Conservation (phyloP, 2,888 invertebrate species). For the Lymantria dispar region DNA sequence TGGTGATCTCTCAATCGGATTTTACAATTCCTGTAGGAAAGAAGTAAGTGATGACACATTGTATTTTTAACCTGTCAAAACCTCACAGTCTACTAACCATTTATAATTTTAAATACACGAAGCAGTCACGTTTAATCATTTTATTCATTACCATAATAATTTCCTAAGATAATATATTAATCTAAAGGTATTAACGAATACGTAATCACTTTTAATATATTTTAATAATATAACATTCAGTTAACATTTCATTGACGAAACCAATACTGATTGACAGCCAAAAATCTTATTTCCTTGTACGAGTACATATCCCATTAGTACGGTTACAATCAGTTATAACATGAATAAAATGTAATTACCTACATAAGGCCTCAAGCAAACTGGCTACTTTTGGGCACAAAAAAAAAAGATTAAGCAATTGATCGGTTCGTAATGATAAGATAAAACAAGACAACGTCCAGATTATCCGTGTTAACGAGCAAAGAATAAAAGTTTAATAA, state of each 20-base stretch:
- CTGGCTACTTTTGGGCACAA: neutral
- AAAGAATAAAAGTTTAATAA: too few species aligned
- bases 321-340: constrained; percentile 19
- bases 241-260: constrained; percentile 23
- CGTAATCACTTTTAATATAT: neutral
- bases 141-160: neutral
- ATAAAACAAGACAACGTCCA: neutral
- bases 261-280: constrained; percentile 34
- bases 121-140: too few species aligned
- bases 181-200: too few species aligned
- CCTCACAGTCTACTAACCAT: too few species aligned
- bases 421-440: too few species aligned
- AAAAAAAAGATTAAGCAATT: too few species aligned
- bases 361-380: constrained; percentile 20
- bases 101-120: too few species aligned
- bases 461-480: constrained; percentile 1
- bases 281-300: constrained; percentile 37
- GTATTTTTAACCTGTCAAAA: too few species aligned
- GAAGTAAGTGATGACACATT: too few species aligned
- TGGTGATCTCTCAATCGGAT: too few species aligned
- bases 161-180: neutral
- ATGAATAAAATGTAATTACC: constrained; percentile 45
- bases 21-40: too few species aligned
- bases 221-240: constrained; percentile 9
- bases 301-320: constrained; percentile 27